Percentiles rank a stretch among this genome's conserved stretches.
phyloP scores from a whole-genome alignment of 1,140 invertebrate species.

The Polypedilum pembai region DNA sequence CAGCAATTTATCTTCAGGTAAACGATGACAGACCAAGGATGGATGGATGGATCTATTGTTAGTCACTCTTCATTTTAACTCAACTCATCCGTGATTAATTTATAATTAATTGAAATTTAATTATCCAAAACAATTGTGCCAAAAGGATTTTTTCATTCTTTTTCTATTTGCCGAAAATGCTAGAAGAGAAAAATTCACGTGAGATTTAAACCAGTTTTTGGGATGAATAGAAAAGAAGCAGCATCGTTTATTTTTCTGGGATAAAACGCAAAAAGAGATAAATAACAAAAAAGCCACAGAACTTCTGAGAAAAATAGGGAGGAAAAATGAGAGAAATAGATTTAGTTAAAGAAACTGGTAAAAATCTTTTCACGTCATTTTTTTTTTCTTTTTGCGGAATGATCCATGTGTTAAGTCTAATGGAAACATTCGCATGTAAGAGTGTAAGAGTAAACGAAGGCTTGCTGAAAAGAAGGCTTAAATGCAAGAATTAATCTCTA shows the following conservation, averaged over 20 bases:
- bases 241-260: not conserved
- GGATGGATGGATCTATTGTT: not conserved
- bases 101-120: slow-evolving; percentile 20
- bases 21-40: too few species aligned
- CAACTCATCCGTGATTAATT: not conserved
- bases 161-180: too few species aligned
- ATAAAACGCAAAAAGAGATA: not conserved
- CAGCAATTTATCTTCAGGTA: too few species aligned
- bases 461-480: not conserved
- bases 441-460: not conserved
- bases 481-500: not conserved
- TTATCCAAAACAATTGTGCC: slow-evolving; percentile 1
- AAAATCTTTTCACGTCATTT: slow-evolving; percentile 13
- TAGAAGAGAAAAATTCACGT: not conserved
- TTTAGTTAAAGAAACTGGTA: not conserved
- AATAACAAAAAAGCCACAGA: too few species aligned
- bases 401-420: slow-evolving; percentile 5
- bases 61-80: not conserved
- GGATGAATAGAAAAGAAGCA: not conserved
- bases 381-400: not conserved
- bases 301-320: not conserved
- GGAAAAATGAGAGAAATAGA: not conserved
- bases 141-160: not conserved
- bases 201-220: not conserved
- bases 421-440: not conserved